phyloP scores from a whole-genome alignment of 2,888 invertebrate species.

The Myopa testacea region DNA sequence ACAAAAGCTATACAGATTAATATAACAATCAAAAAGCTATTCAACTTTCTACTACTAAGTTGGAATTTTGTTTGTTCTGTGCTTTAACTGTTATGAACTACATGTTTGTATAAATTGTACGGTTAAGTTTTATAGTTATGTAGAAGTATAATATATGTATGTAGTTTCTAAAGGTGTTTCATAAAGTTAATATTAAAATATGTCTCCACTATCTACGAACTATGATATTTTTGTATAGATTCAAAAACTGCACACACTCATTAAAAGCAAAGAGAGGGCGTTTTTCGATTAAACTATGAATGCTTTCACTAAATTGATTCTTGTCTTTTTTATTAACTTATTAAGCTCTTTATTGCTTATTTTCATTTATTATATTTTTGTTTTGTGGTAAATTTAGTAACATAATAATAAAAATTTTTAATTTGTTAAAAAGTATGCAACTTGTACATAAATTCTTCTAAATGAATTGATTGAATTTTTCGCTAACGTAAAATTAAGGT shows the following conservation, averaged over 20 bases:
- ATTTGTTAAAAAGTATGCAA: too few relatives aligned
- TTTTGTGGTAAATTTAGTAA: conserved; percentile 1
- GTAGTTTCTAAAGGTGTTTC: conserved; percentile 22
- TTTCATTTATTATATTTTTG: conserved; percentile 2
- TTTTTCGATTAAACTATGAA: conserved; percentile 13
- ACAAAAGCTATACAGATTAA: neutral
- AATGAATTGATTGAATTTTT: too few relatives aligned
- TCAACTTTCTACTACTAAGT: neutral
- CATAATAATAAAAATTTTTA: too few relatives aligned
- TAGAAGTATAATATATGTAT: conserved; percentile 22
- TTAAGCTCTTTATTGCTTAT: conserved; percentile 34
- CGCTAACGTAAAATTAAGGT: too few relatives aligned
- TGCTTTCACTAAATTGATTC: conserved; percentile 1
- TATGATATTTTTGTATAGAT: conserved; percentile 31
- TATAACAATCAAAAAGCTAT: conserved; percentile 2
- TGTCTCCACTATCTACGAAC: conserved; percentile 13
- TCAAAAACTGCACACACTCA: conserved; percentile 28
- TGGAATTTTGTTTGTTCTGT: neutral
- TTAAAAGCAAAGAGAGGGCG: conserved; percentile 27
- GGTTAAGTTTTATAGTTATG: neutral
- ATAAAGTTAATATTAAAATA: conserved; percentile 35
- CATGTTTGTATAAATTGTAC: conserved; percentile 29
- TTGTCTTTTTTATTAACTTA: neutral
- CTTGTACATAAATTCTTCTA: too few relatives aligned
- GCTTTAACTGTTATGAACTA: neutral